Percentiles rank a stretch among this genome's conserved stretches.
These are phyloP conservation scores for Thalpophila matura DNA, from an alignment of 2,888 invertebrate genomes.

Conservation along the genomic window DNA sequence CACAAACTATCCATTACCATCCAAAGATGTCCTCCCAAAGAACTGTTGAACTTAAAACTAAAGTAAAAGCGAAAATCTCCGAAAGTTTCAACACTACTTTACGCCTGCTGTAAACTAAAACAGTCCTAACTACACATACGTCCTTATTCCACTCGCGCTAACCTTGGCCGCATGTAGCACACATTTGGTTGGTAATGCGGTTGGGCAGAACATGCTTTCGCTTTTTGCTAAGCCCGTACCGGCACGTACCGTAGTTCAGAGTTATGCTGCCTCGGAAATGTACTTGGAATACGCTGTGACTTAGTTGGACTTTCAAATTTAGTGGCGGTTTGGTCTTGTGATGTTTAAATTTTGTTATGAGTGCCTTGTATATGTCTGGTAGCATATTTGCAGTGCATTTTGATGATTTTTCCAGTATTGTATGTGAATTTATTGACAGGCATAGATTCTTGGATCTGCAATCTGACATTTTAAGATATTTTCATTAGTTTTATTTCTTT, in stretches of 20 bases:
- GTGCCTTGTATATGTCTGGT: not conserved
- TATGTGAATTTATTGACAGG: slow-evolving; percentile 5
- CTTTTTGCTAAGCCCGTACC: slow-evolving; percentile 74
- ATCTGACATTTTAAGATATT: too few relatives aligned
- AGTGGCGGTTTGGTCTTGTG: slow-evolving; percentile 25
- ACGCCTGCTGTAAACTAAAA: slow-evolving; percentile 1
- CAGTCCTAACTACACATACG: slow-evolving; percentile 9
- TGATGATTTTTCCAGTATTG: slow-evolving; percentile 30
- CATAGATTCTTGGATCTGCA: too few relatives aligned
- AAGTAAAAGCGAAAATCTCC: not conserved
- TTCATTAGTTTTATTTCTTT: not conserved
- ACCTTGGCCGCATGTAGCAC: slow-evolving; percentile 54
- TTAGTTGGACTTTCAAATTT: slow-evolving; percentile 41
- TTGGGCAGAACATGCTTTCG: slow-evolving; percentile 77
- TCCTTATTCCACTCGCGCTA: slow-evolving; percentile 16
- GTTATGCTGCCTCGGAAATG: slow-evolving; percentile 40
- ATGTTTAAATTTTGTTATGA: slow-evolving; percentile 46
- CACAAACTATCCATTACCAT: too few relatives aligned
- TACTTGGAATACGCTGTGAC: slow-evolving; percentile 30
- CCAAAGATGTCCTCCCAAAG: too few relatives aligned
- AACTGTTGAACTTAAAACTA: slow-evolving; percentile 10
- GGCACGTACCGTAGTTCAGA: slow-evolving; percentile 35
- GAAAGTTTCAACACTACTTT: not conserved
- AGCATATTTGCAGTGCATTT: too few relatives aligned
- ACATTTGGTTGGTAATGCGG: slow-evolving; percentile 69